Evolutionary conservation across 2,797 vertebrate species (phyloP).

Genomic region (Sandelia bainsii): DNA sequence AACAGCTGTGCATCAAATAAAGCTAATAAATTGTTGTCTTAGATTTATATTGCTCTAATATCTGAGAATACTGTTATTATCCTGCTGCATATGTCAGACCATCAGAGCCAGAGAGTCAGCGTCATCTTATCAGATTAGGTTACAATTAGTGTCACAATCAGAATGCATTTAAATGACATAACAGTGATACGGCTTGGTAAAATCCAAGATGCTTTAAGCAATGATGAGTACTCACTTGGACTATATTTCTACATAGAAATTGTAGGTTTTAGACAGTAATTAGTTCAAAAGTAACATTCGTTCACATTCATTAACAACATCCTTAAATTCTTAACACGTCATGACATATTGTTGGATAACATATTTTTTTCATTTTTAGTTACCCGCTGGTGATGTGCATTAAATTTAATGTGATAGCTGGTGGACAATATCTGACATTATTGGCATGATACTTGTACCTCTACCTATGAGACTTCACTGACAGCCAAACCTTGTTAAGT

Average conservation of each 20-base stretch:
- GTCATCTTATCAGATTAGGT: too few species aligned
- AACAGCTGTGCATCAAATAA: slow-evolving; percentile 21
- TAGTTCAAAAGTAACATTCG: slow-evolving; percentile 19
- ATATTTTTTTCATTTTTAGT: not conserved
- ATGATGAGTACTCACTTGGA: slow-evolving; percentile 14
- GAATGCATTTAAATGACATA: slow-evolving; percentile 14
- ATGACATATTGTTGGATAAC: not conserved
- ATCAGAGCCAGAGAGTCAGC: too few species aligned
- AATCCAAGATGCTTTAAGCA: slow-evolving; percentile 29
- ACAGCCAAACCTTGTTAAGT: not conserved
- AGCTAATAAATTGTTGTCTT: not conserved
- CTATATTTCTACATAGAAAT: slow-evolving; percentile 13
- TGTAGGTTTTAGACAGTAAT: slow-evolving; percentile 27
- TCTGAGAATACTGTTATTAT: not conserved
- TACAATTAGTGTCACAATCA: not conserved
- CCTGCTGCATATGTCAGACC: not conserved
- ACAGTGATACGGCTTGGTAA: slow-evolving; percentile 13
- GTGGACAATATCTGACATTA: not conserved
- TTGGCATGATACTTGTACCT: too few species aligned
- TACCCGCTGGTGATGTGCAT: not conserved
- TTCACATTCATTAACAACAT: slow-evolving; percentile 11
- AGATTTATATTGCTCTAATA: too few species aligned
- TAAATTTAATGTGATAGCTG: not conserved
- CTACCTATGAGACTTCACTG: not conserved
- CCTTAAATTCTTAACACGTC: not conserved